phyloP scores from a whole-genome alignment of 2,888 invertebrate genomes.

The Tachina lurida region DNA sequence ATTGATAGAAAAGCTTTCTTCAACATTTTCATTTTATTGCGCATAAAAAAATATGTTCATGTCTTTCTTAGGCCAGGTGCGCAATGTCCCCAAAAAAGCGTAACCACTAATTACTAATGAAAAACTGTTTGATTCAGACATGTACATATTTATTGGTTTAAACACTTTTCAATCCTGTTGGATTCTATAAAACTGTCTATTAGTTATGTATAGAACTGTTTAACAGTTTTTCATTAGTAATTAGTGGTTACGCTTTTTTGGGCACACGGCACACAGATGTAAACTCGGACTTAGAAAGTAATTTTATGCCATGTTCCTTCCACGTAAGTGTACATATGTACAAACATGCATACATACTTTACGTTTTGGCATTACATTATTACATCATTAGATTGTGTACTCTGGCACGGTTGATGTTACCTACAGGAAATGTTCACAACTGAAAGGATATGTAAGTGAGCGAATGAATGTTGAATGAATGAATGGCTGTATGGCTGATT shows the following conservation, averaged over 20 bases:
- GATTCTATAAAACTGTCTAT: too few relatives aligned
- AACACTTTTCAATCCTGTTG: too few relatives aligned
- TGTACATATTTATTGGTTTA: too few relatives aligned
- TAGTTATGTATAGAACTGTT: too few relatives aligned
- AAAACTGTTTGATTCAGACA: too few relatives aligned
- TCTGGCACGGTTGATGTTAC: slow-evolving; percentile 9
- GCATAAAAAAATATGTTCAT: slow-evolving; percentile 15
- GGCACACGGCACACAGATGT: too few relatives aligned
- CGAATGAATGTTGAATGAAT: background rate
- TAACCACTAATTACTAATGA: too few relatives aligned
- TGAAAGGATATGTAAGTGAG: background rate
- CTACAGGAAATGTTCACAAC: slow-evolving; percentile 27
- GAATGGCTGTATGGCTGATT: background rate
- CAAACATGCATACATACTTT: background rate
- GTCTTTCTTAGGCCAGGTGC: too few relatives aligned
- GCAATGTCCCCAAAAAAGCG: too few relatives aligned
- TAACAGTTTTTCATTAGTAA: too few relatives aligned
- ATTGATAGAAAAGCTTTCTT: slow-evolving; percentile 28
- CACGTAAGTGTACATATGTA: background rate
- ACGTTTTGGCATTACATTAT: slow-evolving; percentile 18
- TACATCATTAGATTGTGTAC: slow-evolving; percentile 35
- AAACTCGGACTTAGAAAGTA: too few relatives aligned
- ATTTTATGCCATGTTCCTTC: slow-evolving; percentile 1
- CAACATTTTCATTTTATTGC: slow-evolving; percentile 5
- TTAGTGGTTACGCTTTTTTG: too few relatives aligned